Percentiles rank a stretch among this genome's conserved stretches.
Conservation (phyloP, 2,797 vertebrate genomes). For the Semaprochilodus insignis region DNA sequence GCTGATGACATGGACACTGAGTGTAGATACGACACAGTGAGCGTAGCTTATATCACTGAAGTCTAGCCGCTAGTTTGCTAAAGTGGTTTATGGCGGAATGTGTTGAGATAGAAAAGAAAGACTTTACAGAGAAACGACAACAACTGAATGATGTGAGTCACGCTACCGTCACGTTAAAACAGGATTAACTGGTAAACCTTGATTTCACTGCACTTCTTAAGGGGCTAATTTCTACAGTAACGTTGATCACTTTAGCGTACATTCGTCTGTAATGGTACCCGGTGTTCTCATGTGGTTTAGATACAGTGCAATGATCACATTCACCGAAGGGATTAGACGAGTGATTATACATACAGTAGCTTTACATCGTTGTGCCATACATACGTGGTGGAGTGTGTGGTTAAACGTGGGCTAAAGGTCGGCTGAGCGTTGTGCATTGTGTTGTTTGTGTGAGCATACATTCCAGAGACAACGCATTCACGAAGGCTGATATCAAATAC, state of each 20-base stretch:
- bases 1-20: too few species aligned
- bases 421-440: conserved; percentile 56
- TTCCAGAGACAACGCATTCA: conserved; percentile 82
- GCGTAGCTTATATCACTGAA: conserved; percentile 31
- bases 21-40: too few species aligned
- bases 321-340: conserved; percentile 30
- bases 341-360: conserved; percentile 29
- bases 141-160: background rate
- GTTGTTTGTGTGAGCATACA: conserved; percentile 77
- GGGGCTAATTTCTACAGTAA: conserved; percentile 16
- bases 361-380: conserved; percentile 78
- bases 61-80: conserved; percentile 46
- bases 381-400: conserved; percentile 54
- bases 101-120: conserved; percentile 54
- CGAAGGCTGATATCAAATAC: conserved; percentile 74
- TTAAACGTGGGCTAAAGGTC: conserved; percentile 34
- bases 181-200: background rate
- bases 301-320: conserved; percentile 54
- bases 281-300: conserved; percentile 29
- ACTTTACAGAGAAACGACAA: conserved; percentile 73
- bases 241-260: conserved; percentile 32
- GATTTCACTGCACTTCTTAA: conserved; percentile 17
- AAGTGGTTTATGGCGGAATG: conserved; percentile 62
- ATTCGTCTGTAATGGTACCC: conserved; percentile 46
- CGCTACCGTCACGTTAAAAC: conserved; percentile 9